Evolutionary conservation across 2,888 invertebrate genomes (phyloP).

Genomic region (Apoderus coryli): DNA sequence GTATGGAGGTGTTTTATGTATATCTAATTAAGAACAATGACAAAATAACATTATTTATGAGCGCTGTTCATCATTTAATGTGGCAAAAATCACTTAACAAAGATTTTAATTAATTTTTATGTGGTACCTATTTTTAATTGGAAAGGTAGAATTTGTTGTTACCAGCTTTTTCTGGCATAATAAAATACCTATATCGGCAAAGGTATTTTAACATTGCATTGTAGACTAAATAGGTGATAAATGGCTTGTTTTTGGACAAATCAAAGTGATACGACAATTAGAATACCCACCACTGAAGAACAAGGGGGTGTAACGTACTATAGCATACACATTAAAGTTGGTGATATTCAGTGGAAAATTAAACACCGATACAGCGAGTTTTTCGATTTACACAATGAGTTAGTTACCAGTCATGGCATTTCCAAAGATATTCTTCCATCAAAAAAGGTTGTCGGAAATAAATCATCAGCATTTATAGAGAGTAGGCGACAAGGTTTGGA

Average conservation of each 20-base stretch:
- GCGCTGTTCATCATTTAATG: no score
- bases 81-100: no score
- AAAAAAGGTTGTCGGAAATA: conserved; percentile 85
- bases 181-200: no score
- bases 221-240: conserved; percentile 10
- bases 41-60: no score
- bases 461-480: conserved; percentile 75
- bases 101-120: no score
- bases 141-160: no score
- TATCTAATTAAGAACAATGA: no score
- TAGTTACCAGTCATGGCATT: conserved; percentile 68
- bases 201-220: no score
- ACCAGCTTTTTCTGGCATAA: no score
- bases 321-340: conserved; percentile 53
- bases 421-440: conserved; percentile 80
- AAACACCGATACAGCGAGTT: conserved; percentile 84
- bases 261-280: conserved; percentile 48
- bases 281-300: conserved; percentile 49
- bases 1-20: no score
- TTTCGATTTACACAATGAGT: conserved; percentile 68
- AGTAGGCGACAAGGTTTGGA: conserved; percentile 67
- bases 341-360: conserved; percentile 67
- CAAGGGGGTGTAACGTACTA: conserved; percentile 58
- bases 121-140: no score
- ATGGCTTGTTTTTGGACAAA: conserved; percentile 67